Evolutionary conservation across 2,113 vertebrate genomes (phyloP), one percentile per base, ranked within the genome.

Genomic region (Cololabis saira): DNA sequence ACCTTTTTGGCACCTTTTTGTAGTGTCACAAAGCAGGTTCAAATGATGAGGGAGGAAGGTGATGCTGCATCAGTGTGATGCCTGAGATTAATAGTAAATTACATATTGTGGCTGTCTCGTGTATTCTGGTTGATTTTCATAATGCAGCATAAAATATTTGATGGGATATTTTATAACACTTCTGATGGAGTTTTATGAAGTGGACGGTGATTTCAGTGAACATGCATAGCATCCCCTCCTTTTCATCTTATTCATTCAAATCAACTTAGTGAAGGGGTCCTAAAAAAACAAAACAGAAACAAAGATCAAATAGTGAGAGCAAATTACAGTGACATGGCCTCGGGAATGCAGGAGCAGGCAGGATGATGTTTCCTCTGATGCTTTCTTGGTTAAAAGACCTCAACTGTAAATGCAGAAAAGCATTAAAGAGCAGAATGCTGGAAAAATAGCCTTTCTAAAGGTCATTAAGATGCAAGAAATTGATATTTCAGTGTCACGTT

Each of bases 231-330:
- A 0, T 15, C 4, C 1, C 40, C 43, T 17, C 69, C 3, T 44
- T 68, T 61, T 52, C 63, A 48, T 22, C 10, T 42, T 45, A 56
- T 18, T 59, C 16, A 41, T 44, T 27, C 71, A 61, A 62, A 43
- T 51, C 51, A 48, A 4, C 45, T 8, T 27, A 11, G 18, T 12
- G 66, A 19, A 1, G 37, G 16, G 33, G 6, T 37, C 10, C 33
- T 14, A 5, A 10, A 66, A 52, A 0, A 67, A 40, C 13, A 52
- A 11, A 55, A 40, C 4, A 56, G 11, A 65, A 45, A 16, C 17
- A 53, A 55, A 55, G 12, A 15, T 27, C 12, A 12, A 17, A 2
- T 3, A n/a, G 50, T 66, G 51, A 13, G 16, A 73, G 18, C 13
- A 0, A 0, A 21, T 57, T 15, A 3, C 5, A 47, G 7, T 22